Base-by-base conservation (phyloP, 2,888 invertebrate species). In the Harpagoxenus sublaevis region DNA sequence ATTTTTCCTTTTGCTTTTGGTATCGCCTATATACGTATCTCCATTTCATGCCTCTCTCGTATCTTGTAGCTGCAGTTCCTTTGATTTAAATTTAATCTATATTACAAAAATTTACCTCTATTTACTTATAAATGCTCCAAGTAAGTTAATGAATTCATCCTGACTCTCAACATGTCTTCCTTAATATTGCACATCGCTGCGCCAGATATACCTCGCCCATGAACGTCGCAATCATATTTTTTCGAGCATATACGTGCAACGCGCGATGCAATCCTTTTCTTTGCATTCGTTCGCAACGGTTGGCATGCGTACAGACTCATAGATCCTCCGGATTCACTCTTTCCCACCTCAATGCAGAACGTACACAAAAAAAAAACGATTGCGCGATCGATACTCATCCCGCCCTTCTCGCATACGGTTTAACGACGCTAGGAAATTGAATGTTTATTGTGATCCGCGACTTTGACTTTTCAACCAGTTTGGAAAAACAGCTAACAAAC, bases 381-480 rank as follows among this genome's bases (percentile, higher is more conserved):
- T 62, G 39, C 48, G 9, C 48, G 62, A 84, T 86, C 84, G 83
- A 89, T 88, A 83, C 70, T 63, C 9, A 23, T 45, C 23, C 8
- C 23, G 31, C 3, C 35, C 35, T 60, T 48, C 35, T 60, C 35
- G 35, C 35, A 35, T 18, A 28, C 68, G 65, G 42, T 85, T 86
- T 74, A 83, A 88, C 81, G 86, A 83, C n/a, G 42, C 62, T 62
- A 51, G 89, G 51, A 83, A 85, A 89, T 90, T 78, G 86, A 89
- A 89, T 84, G 84, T 73, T 73, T 63, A 57, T 62, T 15, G 53
- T 48, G 18, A 68, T n/a, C 35, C 35, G 57, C 23, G 60, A 71
- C 15, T 51, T 31, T 12, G 39, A 60, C 39, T 79, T 60, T 39
- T 62, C 73, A 71, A 45, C 48, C 60, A 60, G 53, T 48, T 60